Evolutionary conservation across 2,797 vertebrate genomes (phyloP).

Genomic region (Xenops minutus): DNA sequence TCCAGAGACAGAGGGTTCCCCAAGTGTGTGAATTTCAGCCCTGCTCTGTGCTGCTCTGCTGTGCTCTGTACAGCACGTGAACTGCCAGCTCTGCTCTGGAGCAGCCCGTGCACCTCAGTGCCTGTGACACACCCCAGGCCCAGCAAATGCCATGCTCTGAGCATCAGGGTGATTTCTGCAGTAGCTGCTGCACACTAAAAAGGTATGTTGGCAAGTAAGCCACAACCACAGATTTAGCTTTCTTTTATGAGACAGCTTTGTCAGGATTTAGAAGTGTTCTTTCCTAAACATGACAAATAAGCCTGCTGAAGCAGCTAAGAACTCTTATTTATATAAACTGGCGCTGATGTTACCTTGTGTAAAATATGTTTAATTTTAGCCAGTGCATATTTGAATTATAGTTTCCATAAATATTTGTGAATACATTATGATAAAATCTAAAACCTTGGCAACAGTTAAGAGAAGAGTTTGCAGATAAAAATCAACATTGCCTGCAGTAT

Average conservation of each 20-base stretch:
- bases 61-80: background rate
- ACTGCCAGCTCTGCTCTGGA: background rate
- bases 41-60: background rate
- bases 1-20: background rate
- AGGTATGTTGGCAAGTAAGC: background rate
- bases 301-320: slow-evolving; percentile 7
- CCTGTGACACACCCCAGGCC: background rate
- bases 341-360: slow-evolving; percentile 6
- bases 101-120: background rate
- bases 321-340: slow-evolving; percentile 12
- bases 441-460: slow-evolving; percentile 66
- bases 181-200: background rate
- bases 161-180: background rate
- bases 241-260: background rate
- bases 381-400: slow-evolving; percentile 50
- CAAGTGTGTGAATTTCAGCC: background rate
- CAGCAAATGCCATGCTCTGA: background rate
- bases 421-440: slow-evolving; percentile 68
- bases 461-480: slow-evolving; percentile 61
- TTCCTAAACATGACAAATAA: slow-evolving; percentile 14
- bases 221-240: background rate
- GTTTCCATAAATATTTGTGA: slow-evolving; percentile 68
- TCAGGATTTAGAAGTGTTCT: slow-evolving; percentile 32
- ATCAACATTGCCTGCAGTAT: slow-evolving; percentile 71
- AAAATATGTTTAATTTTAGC: slow-evolving; percentile 54